Base-by-base conservation (phyloP, 2,888 invertebrate species). In the Cyclophora punctaria region DNA sequence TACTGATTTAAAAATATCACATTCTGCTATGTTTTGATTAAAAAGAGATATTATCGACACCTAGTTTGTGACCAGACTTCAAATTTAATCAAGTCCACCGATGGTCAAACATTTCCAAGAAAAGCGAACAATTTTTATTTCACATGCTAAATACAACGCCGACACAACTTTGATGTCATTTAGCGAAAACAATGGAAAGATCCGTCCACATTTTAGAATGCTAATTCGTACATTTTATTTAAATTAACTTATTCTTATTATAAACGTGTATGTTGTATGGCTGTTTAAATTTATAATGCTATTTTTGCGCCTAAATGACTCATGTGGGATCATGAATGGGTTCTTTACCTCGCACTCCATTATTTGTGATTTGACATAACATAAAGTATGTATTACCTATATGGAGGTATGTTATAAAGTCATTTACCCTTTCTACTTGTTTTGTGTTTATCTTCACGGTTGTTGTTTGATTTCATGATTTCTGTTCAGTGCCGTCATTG, bases 141-240 rank as follows among this genome's bases (percentile, higher is more conserved):
- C 80, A 72, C 80, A 80, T 84, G 75, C 81, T 81, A 76, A 80
- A 78, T 78, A 78, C 75, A 76, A 71, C 71, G 78, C 78, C 81
- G 80, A 75, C 73, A 78, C 80, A 82, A 82, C 85, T 87, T 87
- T 86, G 87, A 87, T 82, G 87, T 86, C 86, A 82, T 87, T 87
- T 88, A 87, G 86, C 83, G 80, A 83, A 86, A 81, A 87, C 88
- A 88, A 88, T 87, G 86, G 86, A 80, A 82, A 85, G 80, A 83
- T 78, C 62, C 75, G 67, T 57, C 69, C 67, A 56, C 75, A 49
- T 68, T 65, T 73, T 70, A 64, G 88, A 80, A 87, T 88, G 71
- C 80, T 82, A 83, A 88, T 79, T 73, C 62, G 52, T 55, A 74
- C 71, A 76, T 77, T 81, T 84, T 85, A 85, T 86, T 84, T 80